Conservation (phyloP, 2,113 vertebrate species). For the Chrysemys picta region DNA sequence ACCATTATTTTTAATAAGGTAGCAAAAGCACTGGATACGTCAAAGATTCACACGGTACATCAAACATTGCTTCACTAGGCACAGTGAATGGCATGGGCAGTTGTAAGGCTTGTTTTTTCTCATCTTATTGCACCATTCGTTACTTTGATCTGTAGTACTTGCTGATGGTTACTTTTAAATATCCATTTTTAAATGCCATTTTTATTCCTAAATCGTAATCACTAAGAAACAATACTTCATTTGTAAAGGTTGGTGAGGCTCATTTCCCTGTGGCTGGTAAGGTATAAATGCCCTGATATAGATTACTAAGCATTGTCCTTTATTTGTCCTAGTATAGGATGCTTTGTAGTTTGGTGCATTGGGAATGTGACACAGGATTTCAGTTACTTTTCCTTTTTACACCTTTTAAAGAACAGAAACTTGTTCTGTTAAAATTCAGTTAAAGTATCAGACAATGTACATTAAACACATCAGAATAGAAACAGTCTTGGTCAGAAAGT, state of each 20-base stretch:
- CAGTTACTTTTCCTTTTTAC: not conserved
- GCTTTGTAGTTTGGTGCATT: not conserved
- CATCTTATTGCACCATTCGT: not conserved
- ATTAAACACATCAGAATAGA: not conserved
- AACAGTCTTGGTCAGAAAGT: not conserved
- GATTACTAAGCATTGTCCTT: not conserved
- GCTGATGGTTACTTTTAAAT: not conserved
- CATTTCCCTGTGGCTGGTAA: not conserved
- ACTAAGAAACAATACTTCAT: not conserved
- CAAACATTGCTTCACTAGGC: not conserved
- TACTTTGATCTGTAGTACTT: not conserved
- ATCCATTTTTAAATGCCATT: not conserved
- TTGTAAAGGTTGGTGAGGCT: not conserved
- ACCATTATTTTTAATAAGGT: conserved; percentile 18
- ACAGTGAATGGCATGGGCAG: not conserved
- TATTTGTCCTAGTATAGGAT: not conserved
- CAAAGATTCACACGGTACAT: not conserved
- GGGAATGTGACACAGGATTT: not conserved
- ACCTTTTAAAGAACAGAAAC: not conserved
- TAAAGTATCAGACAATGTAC: not conserved
- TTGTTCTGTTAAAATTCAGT: not conserved
- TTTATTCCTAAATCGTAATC: not conserved
- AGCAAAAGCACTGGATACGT: not conserved
- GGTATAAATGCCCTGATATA: not conserved
- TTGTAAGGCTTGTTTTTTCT: not conserved